A percentile compares a stretch with the other conserved stretches of the same genome.
Conservation (phyloP, 2,888 invertebrate genomes). For the Lysandra bellargus region DNA sequence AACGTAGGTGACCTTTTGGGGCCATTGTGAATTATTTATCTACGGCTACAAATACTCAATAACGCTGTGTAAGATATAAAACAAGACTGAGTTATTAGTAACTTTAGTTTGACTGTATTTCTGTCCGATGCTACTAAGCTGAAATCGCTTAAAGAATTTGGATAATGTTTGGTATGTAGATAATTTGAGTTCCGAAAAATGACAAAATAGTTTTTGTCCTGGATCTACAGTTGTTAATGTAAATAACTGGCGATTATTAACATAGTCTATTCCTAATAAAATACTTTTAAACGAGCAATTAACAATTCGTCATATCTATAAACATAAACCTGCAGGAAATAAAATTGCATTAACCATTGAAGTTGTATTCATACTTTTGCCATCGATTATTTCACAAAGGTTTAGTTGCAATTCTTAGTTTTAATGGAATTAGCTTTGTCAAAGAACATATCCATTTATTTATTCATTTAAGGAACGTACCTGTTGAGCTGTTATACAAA, state of each 20-base stretch:
- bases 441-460: background rate
- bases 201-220: no score
- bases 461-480: no score
- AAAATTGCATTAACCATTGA: slow-evolving; percentile 46
- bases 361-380: background rate
- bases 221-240: no score
- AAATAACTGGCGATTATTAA: no score
- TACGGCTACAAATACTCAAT: background rate
- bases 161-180: no score
- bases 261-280: no score
- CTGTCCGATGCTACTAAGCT: no score
- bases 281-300: no score
- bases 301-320: slow-evolving; percentile 32
- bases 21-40: background rate
- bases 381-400: background rate
- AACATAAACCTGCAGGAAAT: slow-evolving; percentile 43
- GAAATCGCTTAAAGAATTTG: no score
- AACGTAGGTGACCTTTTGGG: background rate
- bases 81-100: background rate
- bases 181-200: no score
- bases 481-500: background rate
- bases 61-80: background rate
- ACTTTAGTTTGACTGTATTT: background rate
- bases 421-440: background rate
- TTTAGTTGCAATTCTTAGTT: background rate